phyloP scores from a whole-genome alignment of 2,797 vertebrate genomes.

The Phyllotis vaccarum region DNA sequence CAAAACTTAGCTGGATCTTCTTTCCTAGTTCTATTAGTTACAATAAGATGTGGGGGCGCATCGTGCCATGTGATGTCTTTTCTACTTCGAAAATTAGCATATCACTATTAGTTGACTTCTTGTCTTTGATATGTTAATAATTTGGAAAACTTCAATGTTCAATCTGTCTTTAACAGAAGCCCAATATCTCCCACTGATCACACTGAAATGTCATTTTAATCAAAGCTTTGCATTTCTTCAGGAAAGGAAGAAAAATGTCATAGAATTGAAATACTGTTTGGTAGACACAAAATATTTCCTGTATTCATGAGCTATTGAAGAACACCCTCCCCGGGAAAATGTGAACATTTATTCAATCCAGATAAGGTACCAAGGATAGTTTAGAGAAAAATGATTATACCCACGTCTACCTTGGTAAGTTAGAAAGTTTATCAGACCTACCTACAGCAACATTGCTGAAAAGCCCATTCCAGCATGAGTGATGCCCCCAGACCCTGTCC shows the following conservation, averaged over 20 bases:
- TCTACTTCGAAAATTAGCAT: background rate
- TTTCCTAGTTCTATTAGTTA: background rate
- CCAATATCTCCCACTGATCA: background rate
- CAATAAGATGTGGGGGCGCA: background rate
- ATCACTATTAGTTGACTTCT: background rate
- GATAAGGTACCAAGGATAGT: background rate
- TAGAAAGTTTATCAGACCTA: background rate
- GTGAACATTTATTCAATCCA: background rate
- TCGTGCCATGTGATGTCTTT: background rate
- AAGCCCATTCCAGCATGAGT: background rate
- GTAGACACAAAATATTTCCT: background rate
- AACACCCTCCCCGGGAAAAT: fast-evolving
- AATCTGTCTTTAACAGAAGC: background rate
- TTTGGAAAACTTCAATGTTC: background rate
- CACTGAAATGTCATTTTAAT: background rate
- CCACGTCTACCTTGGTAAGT: background rate
- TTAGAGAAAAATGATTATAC: background rate
- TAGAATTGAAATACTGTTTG: background rate
- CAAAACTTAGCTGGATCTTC: background rate
- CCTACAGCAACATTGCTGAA: background rate
- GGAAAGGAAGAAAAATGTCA: background rate
- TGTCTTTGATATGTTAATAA: background rate
- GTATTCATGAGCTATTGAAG: background rate
- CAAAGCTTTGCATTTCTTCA: background rate
- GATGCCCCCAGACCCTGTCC: too few relatives aligned